Base-by-base conservation (phyloP, 2,113 vertebrate species). In the Rhinogobius similis region DNA sequence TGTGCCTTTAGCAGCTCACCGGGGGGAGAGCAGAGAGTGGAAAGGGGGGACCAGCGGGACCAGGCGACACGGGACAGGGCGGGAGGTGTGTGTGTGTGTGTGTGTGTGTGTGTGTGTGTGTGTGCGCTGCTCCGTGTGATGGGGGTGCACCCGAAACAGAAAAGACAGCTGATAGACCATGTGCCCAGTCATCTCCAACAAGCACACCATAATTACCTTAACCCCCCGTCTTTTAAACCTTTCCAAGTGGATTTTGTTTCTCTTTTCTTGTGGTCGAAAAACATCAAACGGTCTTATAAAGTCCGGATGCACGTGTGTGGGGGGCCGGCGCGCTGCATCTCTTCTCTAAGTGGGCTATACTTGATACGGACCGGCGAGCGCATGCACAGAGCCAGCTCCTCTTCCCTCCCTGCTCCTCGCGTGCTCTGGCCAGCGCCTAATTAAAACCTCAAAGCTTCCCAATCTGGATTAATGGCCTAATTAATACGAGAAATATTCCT, bases 401-500 rank as follows among this genome's bases (percentile, higher is more conserved):
- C 79, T 27, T 18, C 55, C 55, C 83, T 88, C 82, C 87, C 91
- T 90, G 92, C 91, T 87, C 89, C 90, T 87, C 89, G 93, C 90
- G 90, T 92, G 89, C 92, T 92, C 86, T 87, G 85, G 88, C 89
- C 85, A 87, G 84, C 90, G 88, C 90, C 91, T 93, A 93, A 94
- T 94, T 93, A 94, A 93, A 94, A 93, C 90, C 92, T 93, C 92
- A 92, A 88, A 93, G 91, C 91, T 27, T 92, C 88, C 88, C 91
- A 91, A 92, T 90, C 88, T 90, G 89, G 88, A 92, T 90, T 92
- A 93, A 93, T 92, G 87, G 89, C 86, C 91, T 93, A 92, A 93
- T 93, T 93, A 93, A 93, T 93, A 92, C 76, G 88, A 80, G 86
- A 92, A 90, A 88, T 89, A 88, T 91, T 91, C 82, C 63, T 67